Evolutionary conservation across 2,888 invertebrate species (phyloP).

Genomic region (Apodemia zela): DNA sequence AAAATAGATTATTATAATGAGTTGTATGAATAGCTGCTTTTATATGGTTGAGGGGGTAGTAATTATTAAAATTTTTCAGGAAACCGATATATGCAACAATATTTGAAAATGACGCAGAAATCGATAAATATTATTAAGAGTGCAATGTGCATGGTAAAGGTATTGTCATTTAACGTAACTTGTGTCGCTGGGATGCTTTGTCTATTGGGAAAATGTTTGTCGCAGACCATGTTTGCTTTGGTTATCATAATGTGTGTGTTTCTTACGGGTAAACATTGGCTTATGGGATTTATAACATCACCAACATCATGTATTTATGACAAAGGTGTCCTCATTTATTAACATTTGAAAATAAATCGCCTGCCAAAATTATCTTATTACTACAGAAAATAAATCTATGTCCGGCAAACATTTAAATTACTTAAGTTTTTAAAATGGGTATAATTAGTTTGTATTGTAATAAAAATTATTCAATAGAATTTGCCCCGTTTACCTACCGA

Average conservation of each 20-base stretch:
- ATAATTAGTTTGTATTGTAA: too few species aligned
- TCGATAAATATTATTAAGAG: constrained; percentile 29
- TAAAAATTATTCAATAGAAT: too few species aligned
- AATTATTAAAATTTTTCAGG: constrained; percentile 48
- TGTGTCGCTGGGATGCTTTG: constrained; percentile 24
- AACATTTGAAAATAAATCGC: not conserved
- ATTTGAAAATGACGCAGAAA: constrained; percentile 58
- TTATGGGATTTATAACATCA: not conserved
- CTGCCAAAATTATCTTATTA: too few species aligned
- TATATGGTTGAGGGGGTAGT: constrained; percentile 8
- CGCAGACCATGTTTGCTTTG: constrained; percentile 1
- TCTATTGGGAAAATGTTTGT: constrained; percentile 23
- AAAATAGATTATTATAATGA: not conserved
- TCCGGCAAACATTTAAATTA: too few species aligned
- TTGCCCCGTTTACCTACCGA: too few species aligned
- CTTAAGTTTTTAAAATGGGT: too few species aligned
- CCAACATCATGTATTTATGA: not conserved
- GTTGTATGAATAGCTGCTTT: not conserved
- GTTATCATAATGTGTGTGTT: not conserved
- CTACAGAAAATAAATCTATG: too few species aligned
- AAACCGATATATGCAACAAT: constrained; percentile 52
- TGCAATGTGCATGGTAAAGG: constrained; percentile 35
- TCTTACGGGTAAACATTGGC: not conserved
- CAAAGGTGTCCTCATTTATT: not conserved
- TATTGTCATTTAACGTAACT: constrained; percentile 30